A percentile compares a stretch with the other conserved stretches of the same genome.
Conservation (phyloP, 2,113 vertebrate species). For the Neolamprologus sp. region DNA sequence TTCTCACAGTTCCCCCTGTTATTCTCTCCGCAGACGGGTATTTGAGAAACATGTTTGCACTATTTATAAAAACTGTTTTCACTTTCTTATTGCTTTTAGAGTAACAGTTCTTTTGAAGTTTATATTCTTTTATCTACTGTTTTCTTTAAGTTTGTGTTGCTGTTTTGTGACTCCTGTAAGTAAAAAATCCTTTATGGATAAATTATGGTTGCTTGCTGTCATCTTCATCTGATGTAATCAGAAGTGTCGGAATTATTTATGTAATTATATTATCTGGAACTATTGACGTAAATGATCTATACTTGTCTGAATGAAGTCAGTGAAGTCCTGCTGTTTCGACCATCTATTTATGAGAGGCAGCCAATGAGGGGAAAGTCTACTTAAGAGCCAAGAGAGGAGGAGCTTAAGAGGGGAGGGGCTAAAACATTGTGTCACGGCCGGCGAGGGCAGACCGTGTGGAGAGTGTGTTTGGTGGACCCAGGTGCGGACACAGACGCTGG, state of each 20-base stretch:
- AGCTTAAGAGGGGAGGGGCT: neutral
- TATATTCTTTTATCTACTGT: neutral
- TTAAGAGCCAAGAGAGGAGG: neutral
- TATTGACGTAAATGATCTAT: fast-evolving
- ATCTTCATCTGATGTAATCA: neutral
- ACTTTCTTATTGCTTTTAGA: neutral
- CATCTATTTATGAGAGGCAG: neutral
- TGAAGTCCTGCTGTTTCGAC: neutral
- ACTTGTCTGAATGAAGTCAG: neutral
- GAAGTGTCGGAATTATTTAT: neutral
- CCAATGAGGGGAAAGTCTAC: neutral
- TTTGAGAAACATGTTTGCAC: neutral
- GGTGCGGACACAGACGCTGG: too few relatives aligned
- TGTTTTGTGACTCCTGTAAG: neutral
- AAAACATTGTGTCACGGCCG: neutral
- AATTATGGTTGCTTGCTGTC: fast-evolving
- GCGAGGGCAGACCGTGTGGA: too few relatives aligned
- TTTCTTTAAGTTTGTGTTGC: neutral
- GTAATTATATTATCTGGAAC: neutral
- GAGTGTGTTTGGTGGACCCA: too few relatives aligned
- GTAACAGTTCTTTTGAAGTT: neutral
- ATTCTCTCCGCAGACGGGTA: fast-evolving
- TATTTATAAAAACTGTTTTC: neutral
- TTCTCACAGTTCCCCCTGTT: fast-evolving
- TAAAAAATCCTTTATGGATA: neutral